Percentiles rank a stretch among this genome's conserved stretches.
Conservation (phyloP, 2,797 vertebrate genomes). For the Toxotes lorentzi region DNA sequence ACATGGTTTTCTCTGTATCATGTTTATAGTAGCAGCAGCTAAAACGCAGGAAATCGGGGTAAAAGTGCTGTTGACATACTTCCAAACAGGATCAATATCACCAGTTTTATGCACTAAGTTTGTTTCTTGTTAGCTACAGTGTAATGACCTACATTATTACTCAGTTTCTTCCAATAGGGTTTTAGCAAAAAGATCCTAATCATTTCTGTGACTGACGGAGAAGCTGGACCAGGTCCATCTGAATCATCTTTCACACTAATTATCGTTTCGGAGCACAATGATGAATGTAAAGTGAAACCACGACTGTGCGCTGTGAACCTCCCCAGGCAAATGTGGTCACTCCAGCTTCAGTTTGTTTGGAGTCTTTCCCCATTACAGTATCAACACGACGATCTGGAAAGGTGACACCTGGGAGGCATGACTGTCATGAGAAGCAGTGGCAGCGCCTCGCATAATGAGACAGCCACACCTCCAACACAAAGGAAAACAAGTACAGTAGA, state of each 20-base stretch:
- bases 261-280: constrained; percentile 57
- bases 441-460: constrained; percentile 52
- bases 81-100: not conserved
- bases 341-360: constrained; percentile 68
- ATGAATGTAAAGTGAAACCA: constrained; percentile 71
- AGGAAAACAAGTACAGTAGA: constrained; percentile 75
- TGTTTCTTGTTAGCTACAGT: not conserved
- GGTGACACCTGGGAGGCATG: constrained; percentile 72
- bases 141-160: constrained; percentile 15
- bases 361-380: constrained; percentile 74
- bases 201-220: constrained; percentile 22
- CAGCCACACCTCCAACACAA: constrained; percentile 71
- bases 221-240: constrained; percentile 41
- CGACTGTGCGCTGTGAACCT: constrained; percentile 66
- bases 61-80: constrained; percentile 7
- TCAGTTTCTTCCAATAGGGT: constrained; percentile 26
- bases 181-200: constrained; percentile 29
- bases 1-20: not conserved
- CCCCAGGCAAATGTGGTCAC: constrained; percentile 77
- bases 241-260: constrained; percentile 62
- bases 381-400: constrained; percentile 72
- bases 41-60: not conserved
- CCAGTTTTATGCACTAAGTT: not conserved
- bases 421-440: constrained; percentile 65
- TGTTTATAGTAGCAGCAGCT: not conserved